A percentile compares a stretch with the other conserved stretches of the same genome.
Evolutionary conservation across 2,888 invertebrate genomes (phyloP).

Genomic region (Cephonodes hylas): DNA sequence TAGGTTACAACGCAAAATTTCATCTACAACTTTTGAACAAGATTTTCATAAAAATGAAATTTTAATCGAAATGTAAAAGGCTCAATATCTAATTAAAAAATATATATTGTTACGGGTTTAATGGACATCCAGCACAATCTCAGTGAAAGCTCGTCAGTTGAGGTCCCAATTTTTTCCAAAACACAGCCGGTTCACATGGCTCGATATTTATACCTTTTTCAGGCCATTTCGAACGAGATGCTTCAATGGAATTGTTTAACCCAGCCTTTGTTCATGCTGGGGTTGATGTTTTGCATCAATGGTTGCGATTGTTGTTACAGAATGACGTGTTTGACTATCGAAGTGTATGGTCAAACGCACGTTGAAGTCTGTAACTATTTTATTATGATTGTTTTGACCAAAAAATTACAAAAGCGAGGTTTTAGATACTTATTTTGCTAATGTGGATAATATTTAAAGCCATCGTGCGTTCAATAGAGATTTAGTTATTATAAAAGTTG

Average conservation of each 20-base stretch:
- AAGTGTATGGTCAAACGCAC: too few species aligned
- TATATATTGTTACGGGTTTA: not conserved
- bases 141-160: conserved; percentile 15
- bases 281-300: not conserved
- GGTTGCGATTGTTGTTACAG: not conserved
- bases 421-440: too few species aligned
- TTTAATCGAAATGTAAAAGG: not conserved
- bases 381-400: too few species aligned
- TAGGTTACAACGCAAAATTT: not conserved
- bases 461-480: too few species aligned
- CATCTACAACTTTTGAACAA: not conserved
- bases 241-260: not conserved
- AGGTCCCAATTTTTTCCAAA: conserved; percentile 2
- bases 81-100: not conserved
- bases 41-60: not conserved
- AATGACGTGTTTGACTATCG: not conserved
- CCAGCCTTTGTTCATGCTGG: not conserved
- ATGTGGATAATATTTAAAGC: too few species aligned
- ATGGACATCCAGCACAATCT: not conserved
- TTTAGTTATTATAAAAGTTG: too few species aligned
- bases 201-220: not conserved
- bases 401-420: too few species aligned
- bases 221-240: not conserved
- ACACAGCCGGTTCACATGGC: not conserved
- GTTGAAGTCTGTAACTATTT: too few species aligned